Conservation (phyloP, 2,888 invertebrate species). For the Orthonevra nobilis region DNA sequence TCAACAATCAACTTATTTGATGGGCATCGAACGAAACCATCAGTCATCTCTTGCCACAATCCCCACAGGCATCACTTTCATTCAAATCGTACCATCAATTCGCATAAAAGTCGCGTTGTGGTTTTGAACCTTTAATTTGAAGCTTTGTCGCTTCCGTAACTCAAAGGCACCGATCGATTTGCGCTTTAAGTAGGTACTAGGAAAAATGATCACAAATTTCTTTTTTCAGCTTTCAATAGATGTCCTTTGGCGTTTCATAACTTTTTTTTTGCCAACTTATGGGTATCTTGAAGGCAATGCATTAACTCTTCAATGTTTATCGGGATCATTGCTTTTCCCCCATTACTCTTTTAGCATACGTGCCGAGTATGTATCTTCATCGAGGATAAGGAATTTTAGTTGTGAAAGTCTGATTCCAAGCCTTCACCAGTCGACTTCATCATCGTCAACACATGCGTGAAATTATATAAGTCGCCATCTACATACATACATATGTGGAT, state of each 20-base stretch:
- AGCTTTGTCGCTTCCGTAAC: slow-evolving; percentile 11
- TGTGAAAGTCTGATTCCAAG: slow-evolving; percentile 16
- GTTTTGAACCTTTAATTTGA: slow-evolving; percentile 2
- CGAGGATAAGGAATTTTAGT: no score
- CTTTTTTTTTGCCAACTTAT: neutral
- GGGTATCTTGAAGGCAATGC: neutral
- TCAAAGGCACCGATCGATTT: slow-evolving; percentile 23
- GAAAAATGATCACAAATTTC: no score
- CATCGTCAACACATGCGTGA: neutral
- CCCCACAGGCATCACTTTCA: slow-evolving; percentile 9
- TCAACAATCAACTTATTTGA: no score
- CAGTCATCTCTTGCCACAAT: slow-evolving; percentile 3
- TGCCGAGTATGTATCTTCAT: no score
- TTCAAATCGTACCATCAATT: no score
- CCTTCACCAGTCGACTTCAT: no score
- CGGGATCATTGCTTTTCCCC: neutral
- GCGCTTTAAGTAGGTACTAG: neutral
- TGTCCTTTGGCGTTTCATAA: slow-evolving; percentile 24
- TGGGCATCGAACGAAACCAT: slow-evolving; percentile 11
- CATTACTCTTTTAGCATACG: neutral
- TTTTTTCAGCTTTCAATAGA: no score
- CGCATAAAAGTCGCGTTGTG: neutral
- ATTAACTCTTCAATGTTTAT: neutral
- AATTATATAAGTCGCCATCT: neutral
- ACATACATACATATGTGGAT: neutral